Evolutionary conservation across 1,140 invertebrate species (phyloP).

Genomic region (Pygmarrhopalites habei): DNA sequence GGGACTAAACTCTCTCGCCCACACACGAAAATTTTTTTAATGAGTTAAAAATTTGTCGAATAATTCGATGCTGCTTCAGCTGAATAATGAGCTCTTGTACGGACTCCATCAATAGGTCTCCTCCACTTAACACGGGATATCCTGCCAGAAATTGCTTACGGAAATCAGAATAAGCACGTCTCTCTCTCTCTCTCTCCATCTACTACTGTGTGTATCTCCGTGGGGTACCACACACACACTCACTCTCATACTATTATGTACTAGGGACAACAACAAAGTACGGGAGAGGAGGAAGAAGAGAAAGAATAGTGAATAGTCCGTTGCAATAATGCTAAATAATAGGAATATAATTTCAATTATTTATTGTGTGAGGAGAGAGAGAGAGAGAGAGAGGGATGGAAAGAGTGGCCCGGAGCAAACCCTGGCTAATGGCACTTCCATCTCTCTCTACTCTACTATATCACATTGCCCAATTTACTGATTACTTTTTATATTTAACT

Average conservation of each 20-base stretch:
- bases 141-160: conserved; percentile 1
- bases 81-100: neutral
- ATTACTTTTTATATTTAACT: too few species aligned
- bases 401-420: too few species aligned
- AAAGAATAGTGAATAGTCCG: neutral
- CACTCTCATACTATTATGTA: neutral
- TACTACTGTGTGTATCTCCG: neutral
- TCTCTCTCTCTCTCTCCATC: neutral
- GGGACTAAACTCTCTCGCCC: too few species aligned
- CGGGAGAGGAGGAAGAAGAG: neutral
- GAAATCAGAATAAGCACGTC: neutral
- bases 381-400: too few species aligned
- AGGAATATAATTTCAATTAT: neutral
- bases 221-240: neutral
- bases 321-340: neutral
- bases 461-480: too few species aligned
- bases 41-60: too few species aligned
- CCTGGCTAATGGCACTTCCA: too few species aligned
- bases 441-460: too few species aligned
- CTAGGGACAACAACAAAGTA: neutral
- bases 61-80: too few species aligned
- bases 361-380: too few species aligned
- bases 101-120: neutral
- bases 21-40: too few species aligned
- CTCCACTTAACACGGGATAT: conserved; percentile 12